phyloP scores from a whole-genome alignment of 2,797 vertebrate genomes.

The Hydrophis major region DNA sequence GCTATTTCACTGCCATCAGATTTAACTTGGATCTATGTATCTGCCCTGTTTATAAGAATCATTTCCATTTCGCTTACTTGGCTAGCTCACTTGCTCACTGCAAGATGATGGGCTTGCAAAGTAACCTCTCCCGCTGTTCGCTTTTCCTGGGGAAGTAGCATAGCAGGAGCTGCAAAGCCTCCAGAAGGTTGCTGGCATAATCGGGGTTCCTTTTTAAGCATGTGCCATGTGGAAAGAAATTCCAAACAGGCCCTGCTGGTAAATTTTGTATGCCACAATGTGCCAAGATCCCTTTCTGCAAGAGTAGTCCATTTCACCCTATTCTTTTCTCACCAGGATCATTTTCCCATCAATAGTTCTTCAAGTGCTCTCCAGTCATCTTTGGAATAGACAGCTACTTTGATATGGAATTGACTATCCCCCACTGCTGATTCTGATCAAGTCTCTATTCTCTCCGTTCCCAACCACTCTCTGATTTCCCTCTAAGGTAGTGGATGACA shows the following conservation, averaged over 20 bases:
- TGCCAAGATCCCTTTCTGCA: background rate
- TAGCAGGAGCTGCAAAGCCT: background rate
- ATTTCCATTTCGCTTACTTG: background rate
- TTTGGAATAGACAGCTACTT: background rate
- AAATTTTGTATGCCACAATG: background rate
- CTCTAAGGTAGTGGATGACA: background rate
- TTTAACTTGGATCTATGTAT: background rate
- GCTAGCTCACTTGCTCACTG: background rate
- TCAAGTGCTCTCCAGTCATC: background rate
- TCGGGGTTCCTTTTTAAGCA: background rate
- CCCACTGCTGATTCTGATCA: background rate
- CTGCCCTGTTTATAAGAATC: background rate
- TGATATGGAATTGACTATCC: background rate
- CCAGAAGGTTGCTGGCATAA: background rate
- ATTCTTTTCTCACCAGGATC: background rate
- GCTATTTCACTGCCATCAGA: background rate
- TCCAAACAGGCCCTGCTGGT: background rate
- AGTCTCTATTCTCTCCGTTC: background rate
- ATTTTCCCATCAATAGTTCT: background rate
- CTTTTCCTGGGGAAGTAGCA: background rate
- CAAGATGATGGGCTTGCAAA: background rate
- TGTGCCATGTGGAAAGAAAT: background rate
- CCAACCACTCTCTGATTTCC: background rate
- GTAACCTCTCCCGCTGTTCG: background rate
- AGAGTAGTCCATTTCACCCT: background rate